phyloP scores from a whole-genome alignment of 2,888 invertebrate species.

The Melikaiella ostensackeni region DNA sequence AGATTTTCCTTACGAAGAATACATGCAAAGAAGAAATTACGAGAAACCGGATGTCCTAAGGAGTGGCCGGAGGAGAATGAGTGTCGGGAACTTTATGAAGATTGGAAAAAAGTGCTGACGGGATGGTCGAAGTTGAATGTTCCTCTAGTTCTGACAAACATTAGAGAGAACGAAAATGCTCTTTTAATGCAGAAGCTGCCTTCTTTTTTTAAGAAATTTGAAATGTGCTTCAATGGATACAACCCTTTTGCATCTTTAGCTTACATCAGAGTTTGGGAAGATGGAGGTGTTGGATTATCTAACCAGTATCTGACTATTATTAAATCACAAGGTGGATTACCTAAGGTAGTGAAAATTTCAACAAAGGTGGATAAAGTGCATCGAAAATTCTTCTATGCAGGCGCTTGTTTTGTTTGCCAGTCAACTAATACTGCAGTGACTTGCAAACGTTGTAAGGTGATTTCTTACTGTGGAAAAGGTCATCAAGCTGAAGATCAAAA shows the following conservation, averaged over 20 bases:
- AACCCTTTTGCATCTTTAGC: not conserved
- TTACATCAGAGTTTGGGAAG: not conserved
- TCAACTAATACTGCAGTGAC: not conserved
- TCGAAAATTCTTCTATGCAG: not conserved
- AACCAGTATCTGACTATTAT: too few species aligned
- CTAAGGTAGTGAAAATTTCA: not conserved
- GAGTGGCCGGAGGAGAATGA: not conserved
- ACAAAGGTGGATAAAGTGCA: not conserved
- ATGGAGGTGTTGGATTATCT: too few species aligned
- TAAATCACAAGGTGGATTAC: not conserved
- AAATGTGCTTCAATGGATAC: too few species aligned
- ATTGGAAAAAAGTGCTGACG: not conserved
- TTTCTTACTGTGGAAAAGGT: not conserved
- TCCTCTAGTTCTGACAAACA: not conserved
- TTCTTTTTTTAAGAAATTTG: not conserved
- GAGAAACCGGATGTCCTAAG: conserved; percentile 62
- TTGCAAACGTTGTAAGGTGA: not conserved
- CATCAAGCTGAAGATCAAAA: not conserved
- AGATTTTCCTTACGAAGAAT: conserved; percentile 59
- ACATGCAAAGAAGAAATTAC: conserved; percentile 52
- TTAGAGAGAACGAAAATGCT: not conserved
- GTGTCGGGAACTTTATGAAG: not conserved
- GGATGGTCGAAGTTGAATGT: not conserved
- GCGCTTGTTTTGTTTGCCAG: not conserved
- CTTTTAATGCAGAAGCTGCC: not conserved